A percentile compares a stretch with the other conserved stretches of the same genome.
Conservation (phyloP, 2,888 invertebrate genomes). For the Eristalis pertinax region DNA sequence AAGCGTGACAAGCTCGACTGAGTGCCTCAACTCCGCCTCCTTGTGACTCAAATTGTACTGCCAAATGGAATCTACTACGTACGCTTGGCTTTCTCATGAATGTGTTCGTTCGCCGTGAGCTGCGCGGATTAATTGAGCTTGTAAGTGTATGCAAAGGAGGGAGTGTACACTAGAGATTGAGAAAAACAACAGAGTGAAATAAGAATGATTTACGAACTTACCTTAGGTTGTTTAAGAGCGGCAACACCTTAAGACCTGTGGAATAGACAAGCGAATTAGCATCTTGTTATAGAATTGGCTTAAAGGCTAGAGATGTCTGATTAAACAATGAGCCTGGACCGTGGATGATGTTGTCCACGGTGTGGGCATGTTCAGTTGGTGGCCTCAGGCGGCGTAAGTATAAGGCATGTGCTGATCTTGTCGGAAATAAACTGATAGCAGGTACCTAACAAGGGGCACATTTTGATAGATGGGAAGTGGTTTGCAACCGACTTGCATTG, state of each 20-base stretch:
- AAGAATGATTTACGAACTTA: slow-evolving; percentile 82
- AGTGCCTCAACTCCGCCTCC: slow-evolving; percentile 49
- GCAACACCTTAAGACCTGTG: slow-evolving; percentile 92
- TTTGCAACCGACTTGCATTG: too few species aligned
- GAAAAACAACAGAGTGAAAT: too few species aligned
- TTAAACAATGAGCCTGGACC: background rate
- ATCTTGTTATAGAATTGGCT: background rate
- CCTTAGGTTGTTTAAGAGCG: slow-evolving; percentile 92
- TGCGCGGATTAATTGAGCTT: slow-evolving; percentile 47
- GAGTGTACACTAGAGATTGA: slow-evolving; percentile 13
- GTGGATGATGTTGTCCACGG: background rate
- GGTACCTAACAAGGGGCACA: background rate
- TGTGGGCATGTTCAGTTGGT: background rate
- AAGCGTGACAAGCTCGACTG: slow-evolving; percentile 43
- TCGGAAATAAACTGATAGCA: background rate
- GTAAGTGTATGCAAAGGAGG: slow-evolving; percentile 17
- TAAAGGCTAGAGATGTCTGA: background rate
- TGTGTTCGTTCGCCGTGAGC: background rate
- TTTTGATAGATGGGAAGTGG: background rate
- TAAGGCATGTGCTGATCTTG: background rate
- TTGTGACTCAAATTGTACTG: too few species aligned
- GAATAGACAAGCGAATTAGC: slow-evolving; percentile 39
- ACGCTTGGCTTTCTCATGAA: background rate
- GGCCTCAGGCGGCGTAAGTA: background rate
- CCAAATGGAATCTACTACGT: background rate